phyloP scores from a whole-genome alignment of 2,113 vertebrate genomes.

The Colaptes auratus region DNA sequence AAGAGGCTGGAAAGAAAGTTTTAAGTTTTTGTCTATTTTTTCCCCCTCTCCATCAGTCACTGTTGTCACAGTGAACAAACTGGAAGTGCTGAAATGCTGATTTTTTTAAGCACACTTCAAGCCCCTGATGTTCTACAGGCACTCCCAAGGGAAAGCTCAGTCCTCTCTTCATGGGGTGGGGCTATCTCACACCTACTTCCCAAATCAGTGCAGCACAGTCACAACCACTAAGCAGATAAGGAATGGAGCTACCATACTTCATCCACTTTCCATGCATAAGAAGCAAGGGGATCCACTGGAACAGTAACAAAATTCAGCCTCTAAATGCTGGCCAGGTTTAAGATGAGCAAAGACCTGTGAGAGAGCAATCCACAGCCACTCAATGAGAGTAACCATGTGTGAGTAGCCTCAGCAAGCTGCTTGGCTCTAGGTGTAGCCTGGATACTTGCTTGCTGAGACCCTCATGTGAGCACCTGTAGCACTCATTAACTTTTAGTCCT shows the following conservation, averaged over 20 bases:
- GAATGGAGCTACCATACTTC: accelerated
- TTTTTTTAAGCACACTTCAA: neutral
- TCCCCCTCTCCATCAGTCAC: neutral
- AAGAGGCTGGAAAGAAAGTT: accelerated
- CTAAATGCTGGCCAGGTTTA: neutral
- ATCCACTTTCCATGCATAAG: neutral
- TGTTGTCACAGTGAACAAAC: neutral
- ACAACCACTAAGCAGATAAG: neutral
- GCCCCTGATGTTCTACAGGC: neutral
- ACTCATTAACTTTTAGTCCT: neutral
- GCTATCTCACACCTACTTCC: accelerated
- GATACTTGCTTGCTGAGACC: neutral
- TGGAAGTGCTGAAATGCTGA: neutral
- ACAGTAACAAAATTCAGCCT: neutral
- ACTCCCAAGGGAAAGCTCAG: neutral
- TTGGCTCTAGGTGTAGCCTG: neutral
- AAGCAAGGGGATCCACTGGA: neutral
- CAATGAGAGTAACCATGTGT: accelerated
- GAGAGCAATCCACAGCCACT: neutral
- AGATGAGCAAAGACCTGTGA: neutral
- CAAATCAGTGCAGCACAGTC: neutral
- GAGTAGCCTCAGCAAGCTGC: too few relatives aligned
- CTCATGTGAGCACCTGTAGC: neutral
- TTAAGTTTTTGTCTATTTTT: neutral
- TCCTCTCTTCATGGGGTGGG: neutral